Conservation (phyloP, 1,140 invertebrate genomes). For the Ceratoteleas bidentatus region DNA sequence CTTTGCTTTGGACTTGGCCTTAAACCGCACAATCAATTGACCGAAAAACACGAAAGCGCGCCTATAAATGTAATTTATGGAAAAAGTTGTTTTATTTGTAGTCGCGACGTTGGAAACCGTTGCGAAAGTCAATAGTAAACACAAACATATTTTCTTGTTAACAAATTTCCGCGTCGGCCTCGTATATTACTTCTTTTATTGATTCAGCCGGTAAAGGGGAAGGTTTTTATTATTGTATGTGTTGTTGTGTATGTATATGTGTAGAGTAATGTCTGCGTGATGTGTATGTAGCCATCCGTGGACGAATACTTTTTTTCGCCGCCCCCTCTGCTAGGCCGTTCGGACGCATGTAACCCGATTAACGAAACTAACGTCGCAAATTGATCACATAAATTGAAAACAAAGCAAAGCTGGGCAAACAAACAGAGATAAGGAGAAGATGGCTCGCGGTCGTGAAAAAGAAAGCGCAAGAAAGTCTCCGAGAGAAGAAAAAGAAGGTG, state of each 20-base stretch:
- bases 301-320: not conserved
- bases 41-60: not conserved
- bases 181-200: not conserved
- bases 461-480: not conserved
- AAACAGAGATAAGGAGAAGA: slow-evolving; percentile 24
- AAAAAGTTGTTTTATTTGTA: not conserved
- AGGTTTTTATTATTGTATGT: not conserved
- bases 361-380: slow-evolving; percentile 35
- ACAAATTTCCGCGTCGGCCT: slow-evolving; percentile 1
- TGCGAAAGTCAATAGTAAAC: not conserved
- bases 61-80: not conserved
- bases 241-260: no score
- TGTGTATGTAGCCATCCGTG: not conserved
- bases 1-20: no score
- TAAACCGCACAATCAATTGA: not conserved
- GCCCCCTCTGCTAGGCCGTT: not conserved
- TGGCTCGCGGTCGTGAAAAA: slow-evolving; percentile 23
- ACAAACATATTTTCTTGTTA: slow-evolving; percentile 10
- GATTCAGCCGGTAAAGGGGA: not conserved
- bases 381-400: slow-evolving; percentile 42
- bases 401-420: slow-evolving; percentile 18
- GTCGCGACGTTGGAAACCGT: not conserved
- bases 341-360: not conserved
- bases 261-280: no score
- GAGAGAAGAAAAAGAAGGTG: slow-evolving; percentile 12